A percentile compares a stretch with the other conserved stretches of the same genome.
phyloP scores from a whole-genome alignment of 1,140 invertebrate species.

The Chlorops oryzae region DNA sequence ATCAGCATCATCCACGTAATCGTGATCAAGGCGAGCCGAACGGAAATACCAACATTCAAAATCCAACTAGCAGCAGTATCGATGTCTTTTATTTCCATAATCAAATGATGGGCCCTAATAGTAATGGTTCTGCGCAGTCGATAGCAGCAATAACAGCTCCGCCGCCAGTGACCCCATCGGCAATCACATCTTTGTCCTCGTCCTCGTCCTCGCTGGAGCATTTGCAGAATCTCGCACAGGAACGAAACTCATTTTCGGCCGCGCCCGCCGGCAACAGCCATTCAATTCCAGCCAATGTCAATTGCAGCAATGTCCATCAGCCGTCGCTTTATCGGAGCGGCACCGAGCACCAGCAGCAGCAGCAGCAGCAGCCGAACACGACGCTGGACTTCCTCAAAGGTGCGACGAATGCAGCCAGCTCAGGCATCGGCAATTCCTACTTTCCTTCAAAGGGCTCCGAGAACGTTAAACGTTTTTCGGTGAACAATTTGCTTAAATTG shows the following conservation, averaged over 20 bases:
- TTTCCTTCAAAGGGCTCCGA: slow-evolving; percentile 13
- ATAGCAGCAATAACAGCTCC: slow-evolving; percentile 3
- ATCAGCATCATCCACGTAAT: no score
- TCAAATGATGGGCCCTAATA: no score
- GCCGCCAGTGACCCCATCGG: background rate
- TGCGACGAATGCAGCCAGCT: slow-evolving; percentile 1
- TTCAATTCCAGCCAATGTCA: background rate
- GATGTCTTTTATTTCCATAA: no score
- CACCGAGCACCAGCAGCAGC: background rate
- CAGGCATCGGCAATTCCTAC: background rate
- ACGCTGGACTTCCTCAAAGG: no score
- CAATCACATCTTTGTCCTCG: background rate
- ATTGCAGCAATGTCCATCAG: background rate
- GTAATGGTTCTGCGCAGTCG: no score
- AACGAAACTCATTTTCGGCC: background rate
- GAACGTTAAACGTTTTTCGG: slow-evolving; percentile 23
- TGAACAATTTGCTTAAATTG: slow-evolving; percentile 21
- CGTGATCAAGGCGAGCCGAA: no score
- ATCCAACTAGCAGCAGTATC: no score
- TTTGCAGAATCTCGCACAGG: slow-evolving; percentile 7
- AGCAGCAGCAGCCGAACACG: no score
- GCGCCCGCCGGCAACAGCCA: background rate
- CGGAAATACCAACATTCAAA: no score
- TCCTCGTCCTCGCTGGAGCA: slow-evolving; percentile 2
- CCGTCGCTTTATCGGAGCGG: background rate